Base-by-base conservation (phyloP, 1,140 invertebrate genomes). In the Thaumatotibia leucotreta region DNA sequence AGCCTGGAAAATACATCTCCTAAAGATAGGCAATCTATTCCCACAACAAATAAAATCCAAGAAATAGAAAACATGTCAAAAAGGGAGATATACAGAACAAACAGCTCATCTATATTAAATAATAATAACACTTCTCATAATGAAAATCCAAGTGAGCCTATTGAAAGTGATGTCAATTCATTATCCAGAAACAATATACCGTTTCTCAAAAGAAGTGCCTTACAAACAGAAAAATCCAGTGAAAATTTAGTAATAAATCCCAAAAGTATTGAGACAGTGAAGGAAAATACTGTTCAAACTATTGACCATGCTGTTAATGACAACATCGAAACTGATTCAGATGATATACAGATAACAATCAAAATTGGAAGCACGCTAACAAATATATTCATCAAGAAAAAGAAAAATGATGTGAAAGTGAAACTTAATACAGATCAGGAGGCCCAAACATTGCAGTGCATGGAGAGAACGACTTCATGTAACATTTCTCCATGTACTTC, bases 281-380 rank as follows among this genome's bases (percentile, higher is more conserved):
- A 70, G 22, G 64, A 72, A 64, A 45, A 70, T 9, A 63, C 61
- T 31, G 24, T 58, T 49, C 49, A 49, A 27, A 70, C 32, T 66
- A n/a, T 50, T 63, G 68, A 68, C 64, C 70, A 70, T 61, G 58
- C 64, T 39, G 61, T 61, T 50, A 62, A 70, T 66, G 9, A 49
- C 66, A 63, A 70, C 31, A 58, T 32, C 66, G 29, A 22, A 52
- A 61, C 62, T 22, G 76, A 75, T 63, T 68, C 64, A 61, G 83
- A 87, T 71, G 77, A 88, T 63, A 83, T 90, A 73, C 77, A 84
- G 74, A 87, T 90, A 45, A 80, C 78, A 22, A 87, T 90, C 45
- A 90, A 84, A 83, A 71, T 87, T 64, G 85, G 86, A 8, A 82
- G 74, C 64, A 82, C 79, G 24, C 20, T 87, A 62, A 80, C 88